A percentile compares a stretch with the other conserved stretches of the same genome.
Conservation (phyloP, 2,113 vertebrate genomes). For the Cheirogaleus medius region DNA sequence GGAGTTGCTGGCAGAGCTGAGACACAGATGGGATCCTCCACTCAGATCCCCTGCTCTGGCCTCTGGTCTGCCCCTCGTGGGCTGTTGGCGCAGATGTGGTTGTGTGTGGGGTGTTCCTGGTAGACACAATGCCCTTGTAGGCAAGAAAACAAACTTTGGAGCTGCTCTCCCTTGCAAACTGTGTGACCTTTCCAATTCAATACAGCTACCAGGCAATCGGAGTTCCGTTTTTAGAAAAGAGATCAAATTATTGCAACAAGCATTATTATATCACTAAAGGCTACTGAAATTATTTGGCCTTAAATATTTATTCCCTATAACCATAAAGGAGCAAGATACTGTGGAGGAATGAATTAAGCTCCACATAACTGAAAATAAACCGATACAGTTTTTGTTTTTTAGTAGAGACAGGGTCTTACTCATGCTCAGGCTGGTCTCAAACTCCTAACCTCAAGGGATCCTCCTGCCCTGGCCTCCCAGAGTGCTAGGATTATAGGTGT, state of each 20-base stretch:
- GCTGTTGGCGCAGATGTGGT: not conserved
- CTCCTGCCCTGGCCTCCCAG: too few relatives aligned
- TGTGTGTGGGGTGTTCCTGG: not conserved
- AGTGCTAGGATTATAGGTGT: too few relatives aligned
- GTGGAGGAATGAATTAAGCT: not conserved
- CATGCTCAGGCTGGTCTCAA: too few relatives aligned
- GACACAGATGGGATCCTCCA: not conserved
- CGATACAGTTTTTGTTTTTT: not conserved
- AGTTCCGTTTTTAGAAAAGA: not conserved
- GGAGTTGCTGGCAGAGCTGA: not conserved
- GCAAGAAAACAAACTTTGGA: not conserved
- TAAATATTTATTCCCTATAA: constrained; percentile 30
- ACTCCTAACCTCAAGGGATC: too few relatives aligned
- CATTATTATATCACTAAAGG: not conserved
- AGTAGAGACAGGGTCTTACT: too few relatives aligned
- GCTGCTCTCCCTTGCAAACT: not conserved
- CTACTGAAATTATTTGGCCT: constrained; percentile 33
- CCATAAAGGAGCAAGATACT: not conserved
- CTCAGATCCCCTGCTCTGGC: not conserved
- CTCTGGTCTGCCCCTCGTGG: not conserved
- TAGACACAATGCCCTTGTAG: not conserved
- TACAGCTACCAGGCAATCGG: not conserved
- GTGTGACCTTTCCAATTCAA: not conserved
- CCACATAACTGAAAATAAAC: not conserved
- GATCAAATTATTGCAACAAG: not conserved